phyloP scores from a whole-genome alignment of 2,113 vertebrate genomes.

The Antechinus flavipes region DNA sequence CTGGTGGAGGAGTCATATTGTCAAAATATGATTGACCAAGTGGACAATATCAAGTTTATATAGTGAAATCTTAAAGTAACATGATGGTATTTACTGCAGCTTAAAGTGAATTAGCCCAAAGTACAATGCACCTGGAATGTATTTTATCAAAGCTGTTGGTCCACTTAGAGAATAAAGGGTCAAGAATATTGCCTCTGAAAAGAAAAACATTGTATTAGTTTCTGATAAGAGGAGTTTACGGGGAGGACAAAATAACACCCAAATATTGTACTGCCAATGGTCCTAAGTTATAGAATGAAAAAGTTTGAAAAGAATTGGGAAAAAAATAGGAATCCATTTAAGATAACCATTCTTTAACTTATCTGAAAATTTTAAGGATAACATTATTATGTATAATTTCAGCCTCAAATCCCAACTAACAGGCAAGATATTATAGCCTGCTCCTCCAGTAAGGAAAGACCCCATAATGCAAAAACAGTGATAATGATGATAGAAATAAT shows the following conservation, averaged over 20 bases:
- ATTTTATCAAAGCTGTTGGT: background rate
- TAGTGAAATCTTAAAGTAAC: background rate
- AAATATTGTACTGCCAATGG: fast-evolving
- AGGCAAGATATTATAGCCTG: background rate
- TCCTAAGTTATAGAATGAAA: background rate
- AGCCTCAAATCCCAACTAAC: too few relatives aligned
- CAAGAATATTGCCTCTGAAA: too few relatives aligned
- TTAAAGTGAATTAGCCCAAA: background rate
- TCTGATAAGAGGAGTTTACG: background rate
- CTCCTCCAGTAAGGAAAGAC: background rate
- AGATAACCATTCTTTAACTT: background rate
- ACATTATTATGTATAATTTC: background rate
- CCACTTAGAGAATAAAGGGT: background rate
- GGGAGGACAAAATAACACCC: background rate
- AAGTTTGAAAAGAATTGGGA: background rate
- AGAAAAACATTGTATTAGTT: background rate
- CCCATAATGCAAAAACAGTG: background rate
- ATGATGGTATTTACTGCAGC: background rate
- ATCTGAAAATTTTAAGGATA: background rate
- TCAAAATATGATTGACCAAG: background rate
- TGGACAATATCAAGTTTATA: background rate
- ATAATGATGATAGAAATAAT: fast-evolving
- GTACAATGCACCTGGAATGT: background rate
- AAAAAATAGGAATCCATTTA: background rate
- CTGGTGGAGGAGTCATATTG: background rate